phyloP scores from a whole-genome alignment of 1,140 invertebrate species.

The Papilio dardanus region DNA sequence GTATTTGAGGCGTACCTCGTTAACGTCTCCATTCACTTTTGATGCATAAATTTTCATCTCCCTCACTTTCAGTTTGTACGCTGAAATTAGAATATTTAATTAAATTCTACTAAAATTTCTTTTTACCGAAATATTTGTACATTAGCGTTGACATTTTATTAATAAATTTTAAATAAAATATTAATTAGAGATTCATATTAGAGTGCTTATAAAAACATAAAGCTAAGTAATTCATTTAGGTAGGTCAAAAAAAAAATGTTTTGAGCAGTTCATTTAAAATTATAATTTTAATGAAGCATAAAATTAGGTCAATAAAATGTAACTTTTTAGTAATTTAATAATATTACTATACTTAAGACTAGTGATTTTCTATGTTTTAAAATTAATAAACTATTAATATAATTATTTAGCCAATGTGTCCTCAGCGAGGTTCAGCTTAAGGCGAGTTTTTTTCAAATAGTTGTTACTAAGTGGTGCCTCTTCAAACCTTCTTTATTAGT shows the following conservation, averaged over 20 bases:
- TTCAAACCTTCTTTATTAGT: too few relatives aligned
- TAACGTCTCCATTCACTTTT: slow-evolving; percentile 1
- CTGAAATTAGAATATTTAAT: slow-evolving; percentile 1
- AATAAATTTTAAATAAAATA: not conserved
- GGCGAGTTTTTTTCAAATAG: too few relatives aligned
- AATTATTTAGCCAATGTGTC: too few relatives aligned
- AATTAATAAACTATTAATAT: too few relatives aligned
- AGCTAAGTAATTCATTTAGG: not conserved
- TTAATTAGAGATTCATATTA: not conserved
- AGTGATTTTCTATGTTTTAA: too few relatives aligned
- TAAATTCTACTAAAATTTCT: not conserved
- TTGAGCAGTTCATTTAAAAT: not conserved
- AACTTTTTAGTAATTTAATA: not conserved
- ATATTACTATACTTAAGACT: too few relatives aligned
- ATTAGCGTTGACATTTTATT: not conserved
- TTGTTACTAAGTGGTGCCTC: too few relatives aligned
- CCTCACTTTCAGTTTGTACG: not conserved
- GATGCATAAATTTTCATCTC: not conserved
- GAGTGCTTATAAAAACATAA: not conserved
- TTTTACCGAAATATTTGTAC: not conserved
- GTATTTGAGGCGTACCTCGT: not conserved
- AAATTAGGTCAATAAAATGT: not conserved
- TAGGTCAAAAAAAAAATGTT: too few relatives aligned
- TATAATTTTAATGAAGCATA: too few relatives aligned
- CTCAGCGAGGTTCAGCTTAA: too few relatives aligned